Evolutionary conservation across 2,797 vertebrate genomes (phyloP).

Genomic region (Acanthornis magna): DNA sequence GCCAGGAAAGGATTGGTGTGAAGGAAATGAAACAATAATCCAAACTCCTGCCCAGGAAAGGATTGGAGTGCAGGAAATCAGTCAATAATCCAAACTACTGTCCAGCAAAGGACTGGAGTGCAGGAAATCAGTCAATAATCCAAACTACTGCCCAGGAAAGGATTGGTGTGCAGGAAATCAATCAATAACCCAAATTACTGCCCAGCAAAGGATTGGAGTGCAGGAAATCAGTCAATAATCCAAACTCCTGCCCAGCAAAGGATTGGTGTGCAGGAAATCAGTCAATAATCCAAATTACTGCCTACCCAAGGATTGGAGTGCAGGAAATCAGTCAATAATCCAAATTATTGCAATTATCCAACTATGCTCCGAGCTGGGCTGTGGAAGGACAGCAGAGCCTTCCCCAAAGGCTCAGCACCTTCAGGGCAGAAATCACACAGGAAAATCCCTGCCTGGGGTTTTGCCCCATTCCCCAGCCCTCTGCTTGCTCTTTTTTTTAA

Average conservation of each 20-base stretch:
- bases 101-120: not conserved
- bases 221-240: too few species aligned
- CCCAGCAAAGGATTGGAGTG: too few species aligned
- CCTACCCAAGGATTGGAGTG: not conserved
- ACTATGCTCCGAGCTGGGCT: not conserved
- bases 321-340: not conserved
- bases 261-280: not conserved
- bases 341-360: too few species aligned
- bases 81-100: too few species aligned
- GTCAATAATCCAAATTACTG: too few species aligned
- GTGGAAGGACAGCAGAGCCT: not conserved
- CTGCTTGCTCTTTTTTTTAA: not conserved
- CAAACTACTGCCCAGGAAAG: not conserved
- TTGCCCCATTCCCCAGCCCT: not conserved
- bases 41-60: not conserved
- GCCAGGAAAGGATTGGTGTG: not conserved
- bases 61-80: not conserved
- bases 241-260: not conserved
- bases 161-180: not conserved
- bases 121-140: not conserved
- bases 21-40: not conserved
- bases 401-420: not conserved
- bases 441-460: not conserved
- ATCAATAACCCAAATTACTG: too few species aligned
- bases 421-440: fast-evolving